phyloP scores from a whole-genome alignment of 2,113 vertebrate species.

The Boleophthalmus pectinirostris region DNA sequence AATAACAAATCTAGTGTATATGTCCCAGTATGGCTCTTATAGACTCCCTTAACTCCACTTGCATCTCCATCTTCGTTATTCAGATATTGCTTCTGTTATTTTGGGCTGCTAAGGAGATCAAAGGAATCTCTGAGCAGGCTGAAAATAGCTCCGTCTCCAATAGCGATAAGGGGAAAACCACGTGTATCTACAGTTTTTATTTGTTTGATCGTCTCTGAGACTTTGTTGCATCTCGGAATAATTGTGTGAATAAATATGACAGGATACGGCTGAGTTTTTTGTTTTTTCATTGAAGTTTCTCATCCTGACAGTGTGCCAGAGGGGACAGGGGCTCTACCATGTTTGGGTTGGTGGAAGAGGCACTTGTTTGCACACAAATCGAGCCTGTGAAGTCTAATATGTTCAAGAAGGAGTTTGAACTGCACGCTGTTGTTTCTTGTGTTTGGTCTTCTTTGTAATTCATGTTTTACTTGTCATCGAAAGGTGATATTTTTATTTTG shows the following conservation, averaged over 20 bases:
- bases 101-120: slow-evolving; percentile 50
- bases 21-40: slow-evolving; percentile 17
- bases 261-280: slow-evolving; percentile 8
- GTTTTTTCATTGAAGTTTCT: slow-evolving; percentile 15
- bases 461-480: background rate
- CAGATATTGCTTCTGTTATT: slow-evolving; percentile 24
- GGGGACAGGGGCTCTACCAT: slow-evolving; percentile 43
- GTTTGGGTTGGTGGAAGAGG: slow-evolving; percentile 20
- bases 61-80: slow-evolving; percentile 6
- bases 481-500: background rate
- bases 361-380: slow-evolving; percentile 23
- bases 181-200: slow-evolving; percentile 18
- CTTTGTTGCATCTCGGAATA: slow-evolving; percentile 28
- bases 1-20: background rate
- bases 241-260: slow-evolving; percentile 36
- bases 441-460: background rate
- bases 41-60: slow-evolving; percentile 11
- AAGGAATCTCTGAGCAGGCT: slow-evolving; percentile 63
- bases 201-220: slow-evolving; percentile 30
- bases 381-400: background rate
- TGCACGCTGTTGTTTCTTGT: background rate
- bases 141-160: slow-evolving; percentile 59
- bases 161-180: slow-evolving; percentile 27
- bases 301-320: slow-evolving; percentile 37
- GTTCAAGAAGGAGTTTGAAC: slow-evolving; percentile 1